Evolutionary conservation across 2,888 invertebrate species (phyloP), one percentile per base, ranked within the genome.

Genomic region (Venustoraphidia nigricollis): DNA sequence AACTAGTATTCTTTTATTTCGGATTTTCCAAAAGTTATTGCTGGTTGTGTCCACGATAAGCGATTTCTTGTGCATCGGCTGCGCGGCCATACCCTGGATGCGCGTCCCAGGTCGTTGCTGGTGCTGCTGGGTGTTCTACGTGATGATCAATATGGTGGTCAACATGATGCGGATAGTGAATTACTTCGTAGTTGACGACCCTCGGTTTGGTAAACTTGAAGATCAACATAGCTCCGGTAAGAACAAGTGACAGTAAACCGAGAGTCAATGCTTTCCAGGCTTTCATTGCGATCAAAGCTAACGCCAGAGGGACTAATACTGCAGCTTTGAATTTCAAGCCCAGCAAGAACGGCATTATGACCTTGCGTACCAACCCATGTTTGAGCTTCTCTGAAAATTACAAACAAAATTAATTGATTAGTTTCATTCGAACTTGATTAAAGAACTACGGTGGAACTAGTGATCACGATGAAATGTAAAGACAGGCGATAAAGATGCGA

Each of bases 221-320:
- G 64, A 90, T 83, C 46, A 89, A 75, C 75, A 89, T 76, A 50
- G 89, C 89, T 54, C 85, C 88, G 54, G 89, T 87, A 42, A 89
- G 71, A 27, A 89, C 89, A 60, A 90, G 68, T 3, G 89, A 89
- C 51, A 90, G 76, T 5, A 90, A 77, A 51, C 88, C 89, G 54
- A 90, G 73, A 9, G 90, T 89, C 56, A 89, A 70, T 40, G 90
- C 90, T 65, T 90, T 90, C 90, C 90, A 90, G 11, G 90, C 88
- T 66, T 89, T 89, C 49, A 89, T 70, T 0, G 90, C 90, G 59
- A 90, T 89, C 50, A 89, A 68, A 36, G 86, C 84, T 49, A 90
- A 71, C 10, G 85, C 85, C 52, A 89, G 66, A 0, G 89, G 90
- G 40, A 88, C 85, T 57, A 90, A 65, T 35, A 88, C 84, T 14